A percentile compares a stretch with the other conserved stretches of the same genome.
Evolutionary conservation across 2,888 invertebrate species (phyloP).

Genomic region (Timandra comae): DNA sequence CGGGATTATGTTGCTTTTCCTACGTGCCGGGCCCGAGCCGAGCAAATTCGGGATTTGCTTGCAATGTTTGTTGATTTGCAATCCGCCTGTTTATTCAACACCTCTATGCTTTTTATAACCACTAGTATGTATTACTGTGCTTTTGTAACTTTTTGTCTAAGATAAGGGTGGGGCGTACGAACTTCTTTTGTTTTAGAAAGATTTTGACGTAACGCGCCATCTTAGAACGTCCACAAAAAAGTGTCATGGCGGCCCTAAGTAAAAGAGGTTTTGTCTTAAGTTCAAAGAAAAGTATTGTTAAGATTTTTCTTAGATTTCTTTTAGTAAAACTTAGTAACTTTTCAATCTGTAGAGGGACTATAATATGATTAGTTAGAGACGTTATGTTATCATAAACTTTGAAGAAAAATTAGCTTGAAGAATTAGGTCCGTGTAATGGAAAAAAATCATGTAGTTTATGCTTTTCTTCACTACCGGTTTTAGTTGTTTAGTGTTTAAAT

Average conservation of each 20-base stretch:
- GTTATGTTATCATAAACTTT: no score
- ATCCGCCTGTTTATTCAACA: conserved; percentile 32
- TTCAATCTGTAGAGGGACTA: no score
- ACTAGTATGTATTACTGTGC: conserved; percentile 13
- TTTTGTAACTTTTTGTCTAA: conserved; percentile 17
- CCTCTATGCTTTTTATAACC: conserved; percentile 22
- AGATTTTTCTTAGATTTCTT: conserved; percentile 1
- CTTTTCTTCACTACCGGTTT: no score
- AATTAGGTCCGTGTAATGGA: no score
- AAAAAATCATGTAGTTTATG: no score
- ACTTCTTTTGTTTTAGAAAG: conserved; percentile 71
- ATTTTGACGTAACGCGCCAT: conserved; percentile 61
- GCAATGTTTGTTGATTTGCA: conserved; percentile 45
- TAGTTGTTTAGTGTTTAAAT: no score
- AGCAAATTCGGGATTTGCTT: conserved; percentile 48
- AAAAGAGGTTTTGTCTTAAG: conserved; percentile 42
- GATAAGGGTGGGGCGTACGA: conserved; percentile 57
- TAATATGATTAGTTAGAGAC: no score
- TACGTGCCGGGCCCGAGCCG: conserved; percentile 25
- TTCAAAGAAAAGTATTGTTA: conserved; percentile 18
- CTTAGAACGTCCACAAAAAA: conserved; percentile 69
- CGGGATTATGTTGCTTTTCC: conserved; percentile 53
- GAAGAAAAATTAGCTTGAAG: no score
- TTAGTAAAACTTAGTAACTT: no score
- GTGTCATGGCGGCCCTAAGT: conserved; percentile 64